phyloP scores from a whole-genome alignment of 2,888 invertebrate species.

The Parnassius apollo region DNA sequence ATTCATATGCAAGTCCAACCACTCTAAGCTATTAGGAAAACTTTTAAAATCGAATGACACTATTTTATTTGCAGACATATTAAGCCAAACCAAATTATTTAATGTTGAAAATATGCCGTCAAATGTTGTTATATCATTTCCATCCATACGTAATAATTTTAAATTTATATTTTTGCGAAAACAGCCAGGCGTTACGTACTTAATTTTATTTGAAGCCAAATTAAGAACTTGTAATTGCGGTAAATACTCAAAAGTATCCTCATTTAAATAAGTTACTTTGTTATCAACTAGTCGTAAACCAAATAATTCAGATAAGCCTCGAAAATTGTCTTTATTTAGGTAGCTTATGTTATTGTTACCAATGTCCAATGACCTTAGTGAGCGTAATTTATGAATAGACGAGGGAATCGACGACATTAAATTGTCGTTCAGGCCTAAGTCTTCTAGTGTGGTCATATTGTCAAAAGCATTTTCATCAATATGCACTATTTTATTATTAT shows the following conservation, averaged over 20 bases:
- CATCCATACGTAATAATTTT: slow-evolving; percentile 87
- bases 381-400: slow-evolving; percentile 84
- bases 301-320: slow-evolving; percentile 86
- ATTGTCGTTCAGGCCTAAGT: slow-evolving; percentile 88
- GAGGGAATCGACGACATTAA: slow-evolving; percentile 83
- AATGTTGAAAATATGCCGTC: slow-evolving; percentile 87
- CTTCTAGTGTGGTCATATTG: slow-evolving; percentile 88
- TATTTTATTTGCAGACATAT: slow-evolving; percentile 89
- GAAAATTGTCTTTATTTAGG: slow-evolving; percentile 86
- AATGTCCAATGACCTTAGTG: slow-evolving; percentile 88
- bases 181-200: slow-evolving; percentile 86
- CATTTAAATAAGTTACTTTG: slow-evolving; percentile 86
- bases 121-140: slow-evolving; percentile 87
- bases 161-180: slow-evolving; percentile 87
- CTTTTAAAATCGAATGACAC: slow-evolving; percentile 88
- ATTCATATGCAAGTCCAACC: slow-evolving; percentile 90
- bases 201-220: slow-evolving; percentile 89
- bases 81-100: slow-evolving; percentile 87
- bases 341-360: slow-evolving; percentile 89
- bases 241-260: slow-evolving; percentile 87
- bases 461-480: slow-evolving; percentile 87
- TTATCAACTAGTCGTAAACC: slow-evolving; percentile 91
- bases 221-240: slow-evolving; percentile 89
- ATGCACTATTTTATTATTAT: slow-evolving; percentile 85
- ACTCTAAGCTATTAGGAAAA: slow-evolving; percentile 87